Percentiles rank a stretch among this genome's conserved stretches.
Conservation (phyloP, 1,140 invertebrate genomes). For the Drosophila varians region DNA sequence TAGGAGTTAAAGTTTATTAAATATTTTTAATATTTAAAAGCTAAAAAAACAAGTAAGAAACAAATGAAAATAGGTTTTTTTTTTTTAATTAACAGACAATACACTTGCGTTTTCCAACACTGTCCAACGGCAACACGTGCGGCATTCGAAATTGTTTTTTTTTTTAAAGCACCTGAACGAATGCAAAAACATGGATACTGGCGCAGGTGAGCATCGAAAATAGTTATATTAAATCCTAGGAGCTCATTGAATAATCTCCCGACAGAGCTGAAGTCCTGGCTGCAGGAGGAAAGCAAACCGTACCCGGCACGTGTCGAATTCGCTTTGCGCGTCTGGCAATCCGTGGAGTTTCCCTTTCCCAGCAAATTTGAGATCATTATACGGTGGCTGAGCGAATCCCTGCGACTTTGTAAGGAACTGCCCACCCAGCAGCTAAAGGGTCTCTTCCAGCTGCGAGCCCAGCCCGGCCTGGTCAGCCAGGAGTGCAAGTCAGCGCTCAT, state of each 20-base stretch:
- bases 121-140: slow-evolving; percentile 45
- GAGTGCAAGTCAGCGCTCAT: slow-evolving; percentile 44
- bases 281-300: slow-evolving; percentile 40
- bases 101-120: neutral
- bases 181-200: slow-evolving; percentile 53
- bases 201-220: slow-evolving; percentile 30
- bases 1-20: too few species aligned
- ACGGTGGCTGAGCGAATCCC: slow-evolving; percentile 51
- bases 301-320: slow-evolving; percentile 64
- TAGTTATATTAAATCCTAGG: neutral
- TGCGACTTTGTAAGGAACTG: slow-evolving; percentile 3
- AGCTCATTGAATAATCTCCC: neutral
- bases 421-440: slow-evolving; percentile 46
- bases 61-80: too few species aligned
- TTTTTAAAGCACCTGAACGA: slow-evolving; percentile 1
- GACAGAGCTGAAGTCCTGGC: slow-evolving; percentile 67
- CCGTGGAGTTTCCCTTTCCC: slow-evolving; percentile 65
- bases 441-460: slow-evolving; percentile 53
- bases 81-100: too few species aligned
- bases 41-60: too few species aligned
- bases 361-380: slow-evolving; percentile 73
- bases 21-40: too few species aligned
- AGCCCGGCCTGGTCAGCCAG: slow-evolving; percentile 58
- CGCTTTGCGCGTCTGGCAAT: slow-evolving; percentile 75
- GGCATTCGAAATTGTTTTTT: slow-evolving; percentile 23